These are phyloP conservation scores for Casuarius casuarius DNA, from an alignment of 2,113 vertebrate species.

Conservation along the genomic window DNA sequence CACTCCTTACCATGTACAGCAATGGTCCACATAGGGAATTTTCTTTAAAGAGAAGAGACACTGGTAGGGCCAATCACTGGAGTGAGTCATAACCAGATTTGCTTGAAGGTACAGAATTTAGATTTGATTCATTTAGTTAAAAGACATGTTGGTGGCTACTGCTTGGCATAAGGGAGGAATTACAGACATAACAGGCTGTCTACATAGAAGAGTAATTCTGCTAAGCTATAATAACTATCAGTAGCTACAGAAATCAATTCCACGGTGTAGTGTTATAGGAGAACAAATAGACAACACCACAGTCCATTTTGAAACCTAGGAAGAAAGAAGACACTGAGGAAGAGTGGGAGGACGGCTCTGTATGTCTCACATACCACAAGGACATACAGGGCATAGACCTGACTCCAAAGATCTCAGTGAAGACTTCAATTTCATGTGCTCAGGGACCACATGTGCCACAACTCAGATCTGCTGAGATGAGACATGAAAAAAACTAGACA, in stretches of 20 bases:
- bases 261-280: accelerated
- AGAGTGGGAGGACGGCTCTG: background rate
- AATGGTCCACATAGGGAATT: background rate
- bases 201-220: background rate
- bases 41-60: background rate
- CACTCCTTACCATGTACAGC: background rate
- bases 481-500: background rate
- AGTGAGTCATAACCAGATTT: background rate
- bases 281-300: background rate
- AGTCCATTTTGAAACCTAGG: background rate
- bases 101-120: background rate
- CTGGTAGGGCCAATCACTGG: background rate
- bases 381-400: accelerated
- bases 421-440: background rate
- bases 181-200: background rate
- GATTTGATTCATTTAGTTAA: background rate
- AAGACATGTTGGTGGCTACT: background rate
- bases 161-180: background rate
- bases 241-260: background rate
- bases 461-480: background rate
- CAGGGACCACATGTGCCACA: background rate
- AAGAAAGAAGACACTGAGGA: background rate
- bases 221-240: background rate
- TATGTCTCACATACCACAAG: accelerated
- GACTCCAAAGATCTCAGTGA: background rate